A percentile compares a stretch with the other conserved stretches of the same genome.
Evolutionary conservation across 1,140 invertebrate genomes (phyloP).

Genomic region (Acromyrmex echinatior): DNA sequence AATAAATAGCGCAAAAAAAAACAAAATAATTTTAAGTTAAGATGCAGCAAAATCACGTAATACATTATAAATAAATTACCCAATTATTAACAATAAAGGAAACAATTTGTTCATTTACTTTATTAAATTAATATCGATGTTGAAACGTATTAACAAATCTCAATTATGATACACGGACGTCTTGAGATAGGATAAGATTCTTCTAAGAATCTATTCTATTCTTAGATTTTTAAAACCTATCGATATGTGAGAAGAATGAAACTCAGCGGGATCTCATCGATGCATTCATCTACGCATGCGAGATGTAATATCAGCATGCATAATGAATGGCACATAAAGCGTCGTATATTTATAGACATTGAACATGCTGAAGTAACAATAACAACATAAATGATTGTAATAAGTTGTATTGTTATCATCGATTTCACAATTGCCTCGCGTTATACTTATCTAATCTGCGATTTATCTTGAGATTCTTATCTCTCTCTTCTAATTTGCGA

Average conservation of each 20-base stretch:
- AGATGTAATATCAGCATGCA: constrained; percentile 31
- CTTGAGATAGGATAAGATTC: constrained; percentile 9
- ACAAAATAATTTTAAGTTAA: neutral
- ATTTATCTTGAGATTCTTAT: constrained; percentile 13
- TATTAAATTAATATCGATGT: neutral
- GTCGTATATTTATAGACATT: constrained; percentile 62
- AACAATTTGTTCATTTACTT: neutral
- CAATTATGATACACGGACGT: neutral
- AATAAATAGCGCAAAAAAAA: neutral
- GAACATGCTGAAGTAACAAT: constrained; percentile 3
- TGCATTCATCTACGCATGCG: constrained; percentile 29
- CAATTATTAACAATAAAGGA: neutral
- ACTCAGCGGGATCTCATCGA: constrained; percentile 23
- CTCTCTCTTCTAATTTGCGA: neutral
- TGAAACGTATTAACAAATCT: neutral
- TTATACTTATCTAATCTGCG: constrained; percentile 49
- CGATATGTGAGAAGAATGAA: neutral
- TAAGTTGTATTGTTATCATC: constrained; percentile 10
- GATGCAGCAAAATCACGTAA: neutral
- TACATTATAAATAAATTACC: neutral
- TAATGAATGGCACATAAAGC: constrained; percentile 40
- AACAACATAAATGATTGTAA: constrained; percentile 61
- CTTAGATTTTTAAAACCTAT: constrained; percentile 16
- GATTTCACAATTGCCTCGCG: constrained; percentile 33
- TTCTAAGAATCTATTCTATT: neutral